These are phyloP conservation scores for Haliclystus octoradiatus DNA, from an alignment of 30 jellyfish, hydroid and myxozoan species.

Conservation along the genomic window DNA sequence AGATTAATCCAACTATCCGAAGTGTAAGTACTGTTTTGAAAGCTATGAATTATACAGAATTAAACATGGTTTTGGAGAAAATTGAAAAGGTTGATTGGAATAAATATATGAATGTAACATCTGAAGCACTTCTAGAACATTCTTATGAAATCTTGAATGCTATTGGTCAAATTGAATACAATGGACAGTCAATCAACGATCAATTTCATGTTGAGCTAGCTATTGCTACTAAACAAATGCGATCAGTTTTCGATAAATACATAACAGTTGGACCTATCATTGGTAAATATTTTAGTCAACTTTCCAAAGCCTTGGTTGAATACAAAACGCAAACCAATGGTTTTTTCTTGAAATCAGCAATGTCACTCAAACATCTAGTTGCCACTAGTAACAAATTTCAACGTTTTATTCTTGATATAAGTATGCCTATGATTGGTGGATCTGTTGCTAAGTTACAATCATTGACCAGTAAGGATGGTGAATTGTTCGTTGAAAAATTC, in stretches of 20 bases:
- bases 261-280: background rate
- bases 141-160: constrained; percentile 15
- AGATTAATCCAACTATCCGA: constrained; percentile 25
- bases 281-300: background rate
- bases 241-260: background rate
- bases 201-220: constrained; percentile 13
- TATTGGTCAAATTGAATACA: constrained; percentile 34
- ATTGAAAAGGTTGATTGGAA: constrained; percentile 22
- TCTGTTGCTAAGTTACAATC: background rate
- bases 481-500: background rate
- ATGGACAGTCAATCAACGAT: constrained; percentile 25
- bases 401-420: background rate
- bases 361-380: background rate
- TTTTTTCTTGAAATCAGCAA: background rate
- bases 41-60: constrained; percentile 42
- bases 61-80: constrained; percentile 22
- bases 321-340: background rate
- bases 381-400: background rate
- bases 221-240: background rate
- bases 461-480: background rate
- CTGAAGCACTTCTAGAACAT: constrained; percentile 21
- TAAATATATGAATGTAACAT: constrained; percentile 25
- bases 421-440: background rate
- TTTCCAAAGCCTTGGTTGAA: background rate
- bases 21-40: constrained; percentile 22